Percentiles rank a stretch among this genome's conserved stretches.
phyloP scores from a whole-genome alignment of 2,113 vertebrate genomes.

The Leptodactylus fuscus region DNA sequence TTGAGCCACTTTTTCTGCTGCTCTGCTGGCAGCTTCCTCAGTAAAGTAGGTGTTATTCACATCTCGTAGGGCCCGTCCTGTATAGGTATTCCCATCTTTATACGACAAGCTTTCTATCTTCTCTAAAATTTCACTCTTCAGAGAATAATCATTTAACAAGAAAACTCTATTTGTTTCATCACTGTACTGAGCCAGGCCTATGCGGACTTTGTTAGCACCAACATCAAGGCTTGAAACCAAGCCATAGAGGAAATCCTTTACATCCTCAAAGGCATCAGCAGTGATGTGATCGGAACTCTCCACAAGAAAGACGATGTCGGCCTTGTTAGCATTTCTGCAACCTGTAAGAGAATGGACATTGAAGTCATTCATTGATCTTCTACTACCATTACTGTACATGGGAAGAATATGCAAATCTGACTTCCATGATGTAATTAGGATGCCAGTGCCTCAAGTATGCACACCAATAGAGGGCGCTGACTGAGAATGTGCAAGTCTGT shows the following conservation, averaged over 20 bases:
- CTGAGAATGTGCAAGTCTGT: no score
- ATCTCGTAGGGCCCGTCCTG: conserved; percentile 77
- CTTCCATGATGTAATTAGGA: no score
- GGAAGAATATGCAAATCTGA: no score
- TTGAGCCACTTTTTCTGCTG: conserved; percentile 73
- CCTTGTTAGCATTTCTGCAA: conserved; percentile 73
- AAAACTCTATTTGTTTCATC: conserved; percentile 71
- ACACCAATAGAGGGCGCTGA: no score
- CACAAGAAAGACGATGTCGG: conserved; percentile 83
- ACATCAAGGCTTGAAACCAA: conserved; percentile 75
- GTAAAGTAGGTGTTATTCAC: conserved; percentile 72
- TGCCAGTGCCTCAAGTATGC: no score
- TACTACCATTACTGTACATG: no score
- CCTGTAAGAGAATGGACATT: conserved; percentile 64
- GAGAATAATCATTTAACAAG: conserved; percentile 73
- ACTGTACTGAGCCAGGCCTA: conserved; percentile 80
- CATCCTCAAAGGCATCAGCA: conserved; percentile 70
- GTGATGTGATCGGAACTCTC: conserved; percentile 80
- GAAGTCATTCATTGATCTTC: neutral
- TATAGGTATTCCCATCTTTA: conserved; percentile 70
- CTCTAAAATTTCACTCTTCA: conserved; percentile 71
- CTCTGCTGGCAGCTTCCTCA: conserved; percentile 69
- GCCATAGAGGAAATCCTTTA: conserved; percentile 73
- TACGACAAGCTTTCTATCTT: conserved; percentile 71
- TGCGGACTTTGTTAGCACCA: conserved; percentile 70